Conservation (phyloP, 23 tunicate genomes). For the Styela plicata region DNA sequence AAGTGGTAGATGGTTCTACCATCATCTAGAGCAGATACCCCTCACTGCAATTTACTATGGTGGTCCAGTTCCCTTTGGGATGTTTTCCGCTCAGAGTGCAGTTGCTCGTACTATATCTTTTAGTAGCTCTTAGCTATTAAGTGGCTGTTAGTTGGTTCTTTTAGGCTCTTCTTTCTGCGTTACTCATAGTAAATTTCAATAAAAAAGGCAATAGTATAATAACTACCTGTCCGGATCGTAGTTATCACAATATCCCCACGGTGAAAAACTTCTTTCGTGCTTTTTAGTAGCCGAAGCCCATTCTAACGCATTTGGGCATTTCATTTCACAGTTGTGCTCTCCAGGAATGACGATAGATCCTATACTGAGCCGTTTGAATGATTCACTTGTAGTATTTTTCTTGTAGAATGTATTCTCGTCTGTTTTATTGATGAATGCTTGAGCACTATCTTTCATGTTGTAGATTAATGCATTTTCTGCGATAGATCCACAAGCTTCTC, state of each 20-base stretch:
- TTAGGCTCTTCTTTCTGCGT: no score
- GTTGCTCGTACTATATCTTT: no score
- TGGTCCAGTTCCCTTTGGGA: no score
- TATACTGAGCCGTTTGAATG: no score
- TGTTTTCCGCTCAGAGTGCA: no score
- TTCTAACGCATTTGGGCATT: background rate
- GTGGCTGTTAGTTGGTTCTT: no score
- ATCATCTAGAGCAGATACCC: no score
- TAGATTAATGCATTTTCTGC: background rate
- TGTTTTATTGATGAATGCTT: background rate
- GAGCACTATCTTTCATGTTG: background rate
- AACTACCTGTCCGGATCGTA: conserved; percentile 28
- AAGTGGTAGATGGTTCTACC: no score
- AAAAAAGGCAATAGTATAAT: no score
- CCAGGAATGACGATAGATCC: background rate
- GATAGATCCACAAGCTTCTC: background rate
- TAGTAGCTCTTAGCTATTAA: no score
- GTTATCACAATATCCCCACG: conserved; percentile 17
- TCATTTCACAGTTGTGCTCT: background rate
- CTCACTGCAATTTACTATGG: no score
- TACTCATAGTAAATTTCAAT: no score
- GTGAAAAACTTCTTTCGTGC: conserved; percentile 17
- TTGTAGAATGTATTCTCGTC: background rate
- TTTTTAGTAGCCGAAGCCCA: background rate
- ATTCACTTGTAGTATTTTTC: background rate